Percentiles rank a stretch among this genome's conserved stretches.
Conservation (phyloP, 2,888 invertebrate genomes). For the Piscicola geometra region DNA sequence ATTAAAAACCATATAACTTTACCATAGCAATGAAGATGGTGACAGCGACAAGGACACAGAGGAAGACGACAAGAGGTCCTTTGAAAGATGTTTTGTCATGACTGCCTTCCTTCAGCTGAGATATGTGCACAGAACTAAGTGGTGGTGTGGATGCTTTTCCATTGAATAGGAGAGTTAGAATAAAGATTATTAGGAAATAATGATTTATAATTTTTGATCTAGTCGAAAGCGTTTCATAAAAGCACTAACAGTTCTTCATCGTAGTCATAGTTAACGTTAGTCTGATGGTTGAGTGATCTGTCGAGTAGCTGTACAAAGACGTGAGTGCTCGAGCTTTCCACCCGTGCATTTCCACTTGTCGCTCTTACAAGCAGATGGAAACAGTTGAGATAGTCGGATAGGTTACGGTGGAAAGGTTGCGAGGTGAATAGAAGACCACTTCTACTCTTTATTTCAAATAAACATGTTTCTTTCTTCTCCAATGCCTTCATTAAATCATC, state of each 20-base stretch:
- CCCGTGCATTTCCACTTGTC: conserved; percentile 11
- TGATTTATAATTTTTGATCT: too few species aligned
- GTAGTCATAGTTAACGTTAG: not conserved
- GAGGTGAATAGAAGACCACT: conserved; percentile 20
- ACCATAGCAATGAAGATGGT: conserved; percentile 22
- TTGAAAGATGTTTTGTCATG: not conserved
- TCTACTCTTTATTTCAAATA: conserved; percentile 13
- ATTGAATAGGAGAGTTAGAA: too few species aligned
- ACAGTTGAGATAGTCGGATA: not conserved
- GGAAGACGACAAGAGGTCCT: not conserved
- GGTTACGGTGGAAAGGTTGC: conserved; percentile 1
- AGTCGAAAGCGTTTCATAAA: too few species aligned
- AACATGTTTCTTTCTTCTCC: too few species aligned
- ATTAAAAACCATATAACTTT: not conserved
- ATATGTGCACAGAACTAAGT: not conserved
- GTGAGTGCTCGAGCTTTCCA: conserved; percentile 5
- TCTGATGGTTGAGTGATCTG: not conserved
- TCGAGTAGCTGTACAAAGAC: conserved; percentile 5
- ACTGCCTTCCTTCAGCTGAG: not conserved
- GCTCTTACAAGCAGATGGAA: conserved; percentile 13
- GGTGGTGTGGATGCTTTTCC: too few species aligned
- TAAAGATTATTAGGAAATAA: too few species aligned
- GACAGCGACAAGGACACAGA: conserved; percentile 18
- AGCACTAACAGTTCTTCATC: not conserved
- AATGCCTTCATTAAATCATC: too few species aligned